Percentiles rank a stretch among this genome's conserved stretches.
These are phyloP conservation scores for Chaetura pelagica DNA, from an alignment of 2,113 vertebrate species.

Conservation along the genomic window DNA sequence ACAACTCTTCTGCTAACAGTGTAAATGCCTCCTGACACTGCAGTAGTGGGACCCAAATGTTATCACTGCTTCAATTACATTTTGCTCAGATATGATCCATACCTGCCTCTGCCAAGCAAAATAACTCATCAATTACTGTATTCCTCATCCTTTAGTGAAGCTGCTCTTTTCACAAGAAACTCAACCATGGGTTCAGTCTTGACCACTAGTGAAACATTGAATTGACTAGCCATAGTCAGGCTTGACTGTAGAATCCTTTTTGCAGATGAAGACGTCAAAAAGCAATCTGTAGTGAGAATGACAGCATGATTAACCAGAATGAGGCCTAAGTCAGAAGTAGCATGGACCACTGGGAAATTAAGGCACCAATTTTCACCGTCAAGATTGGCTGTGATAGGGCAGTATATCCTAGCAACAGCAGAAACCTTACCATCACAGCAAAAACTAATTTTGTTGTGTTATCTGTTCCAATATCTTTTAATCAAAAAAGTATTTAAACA, in stretches of 20 bases:
- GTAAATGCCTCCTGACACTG: background rate
- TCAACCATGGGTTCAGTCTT: background rate
- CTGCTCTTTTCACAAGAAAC: background rate
- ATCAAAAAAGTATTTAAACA: slow-evolving; percentile 77
- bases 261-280: slow-evolving; percentile 85
- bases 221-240: slow-evolving; percentile 49
- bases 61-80: background rate
- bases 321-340: slow-evolving; percentile 80
- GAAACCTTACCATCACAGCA: slow-evolving; percentile 68
- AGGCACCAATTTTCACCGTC: slow-evolving; percentile 79
- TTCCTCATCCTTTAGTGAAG: background rate
- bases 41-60: background rate
- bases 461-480: slow-evolving; percentile 77
- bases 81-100: background rate
- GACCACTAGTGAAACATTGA: slow-evolving; percentile 21
- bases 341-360: slow-evolving; percentile 83
- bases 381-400: slow-evolving; percentile 79
- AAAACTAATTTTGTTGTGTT: slow-evolving; percentile 78
- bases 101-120: background rate
- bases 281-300: slow-evolving; percentile 78
- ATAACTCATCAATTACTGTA: background rate
- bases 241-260: slow-evolving; percentile 59
- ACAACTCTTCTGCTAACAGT: background rate
- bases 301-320: slow-evolving; percentile 85
- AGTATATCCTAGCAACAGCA: slow-evolving; percentile 81